Evolutionary conservation across 2,797 vertebrate species (phyloP).

Genomic region (Orestias chungarensis): DNA sequence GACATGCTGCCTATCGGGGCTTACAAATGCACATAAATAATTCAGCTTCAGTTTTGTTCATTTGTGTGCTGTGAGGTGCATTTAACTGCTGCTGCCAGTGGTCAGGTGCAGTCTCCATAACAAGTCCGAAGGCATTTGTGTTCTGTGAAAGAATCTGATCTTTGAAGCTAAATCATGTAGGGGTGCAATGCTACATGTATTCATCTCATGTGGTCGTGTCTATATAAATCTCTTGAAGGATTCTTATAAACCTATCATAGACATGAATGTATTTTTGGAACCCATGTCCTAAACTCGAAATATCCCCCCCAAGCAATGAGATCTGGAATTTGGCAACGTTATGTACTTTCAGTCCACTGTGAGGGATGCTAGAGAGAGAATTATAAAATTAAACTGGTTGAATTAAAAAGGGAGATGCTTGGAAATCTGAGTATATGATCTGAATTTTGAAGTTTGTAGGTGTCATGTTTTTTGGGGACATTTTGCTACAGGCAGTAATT

Average conservation of each 20-base stretch:
- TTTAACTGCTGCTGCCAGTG: conserved; percentile 23
- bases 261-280: too few relatives aligned
- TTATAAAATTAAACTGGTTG: not conserved
- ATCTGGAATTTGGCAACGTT: not conserved
- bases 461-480: not conserved
- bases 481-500: not conserved
- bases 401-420: not conserved
- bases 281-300: not conserved
- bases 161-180: not conserved
- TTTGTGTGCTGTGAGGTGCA: conserved; percentile 20
- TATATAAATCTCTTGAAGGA: not conserved
- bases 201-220: too few relatives aligned
- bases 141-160: not conserved
- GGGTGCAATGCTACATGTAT: not conserved
- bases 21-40: conserved; percentile 60
- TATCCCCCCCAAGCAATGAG: not conserved
- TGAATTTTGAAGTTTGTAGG: not conserved
- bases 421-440: not conserved
- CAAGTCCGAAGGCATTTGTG: conserved; percentile 2
- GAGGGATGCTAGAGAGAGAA: too few relatives aligned
- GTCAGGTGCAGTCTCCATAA: conserved; percentile 9
- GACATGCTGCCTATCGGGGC: conserved; percentile 29
- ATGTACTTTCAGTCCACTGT: not conserved
- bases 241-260: too few relatives aligned
- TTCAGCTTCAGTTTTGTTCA: conserved; percentile 59